Conservation (phyloP, 2,797 vertebrate genomes). For the Astyanax mexicanus region DNA sequence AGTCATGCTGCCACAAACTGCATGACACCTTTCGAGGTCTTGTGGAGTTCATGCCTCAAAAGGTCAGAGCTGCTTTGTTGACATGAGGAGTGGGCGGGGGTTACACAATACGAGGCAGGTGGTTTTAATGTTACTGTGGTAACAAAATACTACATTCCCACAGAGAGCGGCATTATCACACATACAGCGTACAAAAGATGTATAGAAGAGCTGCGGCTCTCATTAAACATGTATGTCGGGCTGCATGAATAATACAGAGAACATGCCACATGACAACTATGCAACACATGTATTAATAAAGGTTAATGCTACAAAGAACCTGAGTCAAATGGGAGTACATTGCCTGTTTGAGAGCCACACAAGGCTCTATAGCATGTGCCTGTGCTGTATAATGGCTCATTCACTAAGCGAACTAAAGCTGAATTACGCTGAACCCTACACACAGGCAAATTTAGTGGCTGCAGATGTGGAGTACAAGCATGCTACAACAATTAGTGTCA, state of each 20-base stretch:
- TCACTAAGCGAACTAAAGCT: background rate
- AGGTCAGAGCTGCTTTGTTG: too few species aligned
- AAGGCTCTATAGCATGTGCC: background rate
- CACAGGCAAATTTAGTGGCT: background rate
- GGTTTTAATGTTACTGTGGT: too few species aligned
- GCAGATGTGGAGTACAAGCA: background rate
- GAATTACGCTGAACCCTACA: background rate
- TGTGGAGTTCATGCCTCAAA: too few species aligned
- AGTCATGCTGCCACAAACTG: too few species aligned
- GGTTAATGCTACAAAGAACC: background rate
- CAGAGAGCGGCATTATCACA: background rate
- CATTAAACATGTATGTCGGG: background rate
- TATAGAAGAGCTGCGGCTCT: background rate
- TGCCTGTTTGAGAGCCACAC: background rate
- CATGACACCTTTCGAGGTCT: too few species aligned
- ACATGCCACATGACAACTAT: background rate
- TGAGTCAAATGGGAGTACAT: background rate
- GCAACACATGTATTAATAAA: background rate
- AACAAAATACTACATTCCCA: background rate
- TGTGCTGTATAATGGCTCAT: background rate
- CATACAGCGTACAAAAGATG: background rate
- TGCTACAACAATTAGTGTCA: constrained; percentile 21
- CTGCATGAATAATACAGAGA: background rate
- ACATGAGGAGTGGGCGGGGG: too few species aligned
- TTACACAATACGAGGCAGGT: too few species aligned